These are phyloP conservation scores for Callipepla squamata DNA, from an alignment of 2,113 vertebrate genomes.

Conservation along the genomic window DNA sequence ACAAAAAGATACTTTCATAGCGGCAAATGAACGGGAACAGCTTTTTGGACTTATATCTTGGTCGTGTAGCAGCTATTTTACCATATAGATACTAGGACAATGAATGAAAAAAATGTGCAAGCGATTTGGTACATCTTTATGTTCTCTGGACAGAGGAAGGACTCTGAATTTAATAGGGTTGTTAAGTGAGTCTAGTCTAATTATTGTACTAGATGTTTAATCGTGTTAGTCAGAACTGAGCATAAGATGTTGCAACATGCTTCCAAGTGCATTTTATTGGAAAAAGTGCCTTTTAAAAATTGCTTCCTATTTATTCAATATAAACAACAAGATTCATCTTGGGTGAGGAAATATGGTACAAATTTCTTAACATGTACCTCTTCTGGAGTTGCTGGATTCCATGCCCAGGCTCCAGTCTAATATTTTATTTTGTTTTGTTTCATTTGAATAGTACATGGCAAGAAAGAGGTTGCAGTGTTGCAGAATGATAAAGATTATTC, in stretches of 20 bases:
- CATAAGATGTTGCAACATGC: background rate
- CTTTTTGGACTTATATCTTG: constrained; percentile 66
- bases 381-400: background rate
- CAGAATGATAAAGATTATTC: background rate
- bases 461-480: background rate
- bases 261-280: background rate
- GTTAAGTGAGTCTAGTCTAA: constrained; percentile 63
- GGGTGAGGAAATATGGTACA: background rate
- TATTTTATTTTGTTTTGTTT: background rate
- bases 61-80: constrained; percentile 29
- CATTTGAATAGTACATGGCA: background rate
- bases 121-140: background rate
- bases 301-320: background rate
- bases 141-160: constrained; percentile 25
- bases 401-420: background rate
- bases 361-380: fast-evolving
- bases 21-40: constrained; percentile 59
- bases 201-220: constrained; percentile 58
- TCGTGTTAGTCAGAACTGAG: constrained; percentile 7
- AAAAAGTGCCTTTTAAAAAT: background rate
- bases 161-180: constrained; percentile 33
- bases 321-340: background rate
- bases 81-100: constrained; percentile 16
- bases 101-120: constrained; percentile 28
- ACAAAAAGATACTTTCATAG: constrained; percentile 66